Base-by-base conservation (phyloP, 2,113 vertebrate genomes). In the Odontesthes bonariensis region DNA sequence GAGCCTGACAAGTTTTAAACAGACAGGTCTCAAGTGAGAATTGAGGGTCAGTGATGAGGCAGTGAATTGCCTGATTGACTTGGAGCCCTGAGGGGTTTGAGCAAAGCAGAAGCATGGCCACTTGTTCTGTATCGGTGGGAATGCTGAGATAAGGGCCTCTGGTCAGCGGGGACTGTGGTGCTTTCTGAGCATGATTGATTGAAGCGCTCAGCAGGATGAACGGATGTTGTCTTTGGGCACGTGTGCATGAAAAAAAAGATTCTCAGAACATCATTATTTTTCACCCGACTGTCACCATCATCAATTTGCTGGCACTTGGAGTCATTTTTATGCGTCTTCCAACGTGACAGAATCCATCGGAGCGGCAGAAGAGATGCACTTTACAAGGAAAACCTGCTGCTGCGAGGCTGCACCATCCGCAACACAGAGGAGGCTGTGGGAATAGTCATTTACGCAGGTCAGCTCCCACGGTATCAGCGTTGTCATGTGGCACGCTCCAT, bases 401-500 rank as follows among this genome's bases (percentile, higher is more conserved):
- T 99, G 33, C 92, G 97, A 54, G 98, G 98, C 44, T 99, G 98
- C 85, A 99, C 98, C 70, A 82, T 99, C 88, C 93, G 97, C 79
- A 99, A 99, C 88, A 99, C 98, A 0, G 98, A 98, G 84, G 97
- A 97, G 14, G 96, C 97, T 0, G 95, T 96, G 23, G 98, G 98
- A 67, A 97, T 99, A 2, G 96, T 99, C 81, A 95, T 99, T 82
- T 99, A 99, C 3, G 98, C 97, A 94, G 98, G 98, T 99, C 81
- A 56, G 67, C 23, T 55, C 4, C 19, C 1, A 8, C 49, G 27
- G 23, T 3, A 6, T n/a, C 6, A 12, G 11, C 22, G n/a, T 35
- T 4, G 23, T 35, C 32, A 20, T 27, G 22, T 17, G 5, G 23
- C 46, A 3, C 27, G 0, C 31, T 14, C 8, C 14, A 1, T 17